These are phyloP conservation scores for Tachysurus vachellii DNA, from an alignment of 2,113 vertebrate species.

Conservation along the genomic window DNA sequence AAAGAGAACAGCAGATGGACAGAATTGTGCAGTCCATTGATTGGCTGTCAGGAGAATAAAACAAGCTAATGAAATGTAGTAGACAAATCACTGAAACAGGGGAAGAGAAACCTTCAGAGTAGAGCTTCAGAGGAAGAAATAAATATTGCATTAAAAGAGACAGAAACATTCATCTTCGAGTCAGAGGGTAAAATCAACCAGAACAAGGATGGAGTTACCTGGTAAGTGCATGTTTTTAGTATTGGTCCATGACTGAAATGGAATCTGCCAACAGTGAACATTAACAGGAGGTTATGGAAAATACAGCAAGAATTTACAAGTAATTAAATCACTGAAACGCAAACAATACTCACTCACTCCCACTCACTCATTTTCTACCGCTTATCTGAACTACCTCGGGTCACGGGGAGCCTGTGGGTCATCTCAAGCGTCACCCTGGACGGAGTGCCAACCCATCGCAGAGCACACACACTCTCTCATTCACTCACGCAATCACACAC, in stretches of 20 bases:
- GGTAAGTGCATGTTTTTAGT: conserved; percentile 76
- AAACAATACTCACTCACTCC: too few species aligned
- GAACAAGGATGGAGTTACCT: conserved; percentile 59
- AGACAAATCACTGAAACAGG: conserved; percentile 38
- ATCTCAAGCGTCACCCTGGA: too few species aligned
- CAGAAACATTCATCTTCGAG: conserved; percentile 83
- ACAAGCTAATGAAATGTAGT: conserved; percentile 63
- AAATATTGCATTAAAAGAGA: conserved; percentile 83
- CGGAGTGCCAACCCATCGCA: too few species aligned
- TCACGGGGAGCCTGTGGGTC: too few species aligned
- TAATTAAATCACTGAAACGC: background rate
- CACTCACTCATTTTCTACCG: too few species aligned
- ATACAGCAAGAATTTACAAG: background rate
- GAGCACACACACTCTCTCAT: too few species aligned
- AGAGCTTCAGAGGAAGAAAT: conserved; percentile 79
- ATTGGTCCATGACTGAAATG: conserved; percentile 63
- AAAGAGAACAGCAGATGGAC: conserved; percentile 69
- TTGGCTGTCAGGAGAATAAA: conserved; percentile 67
- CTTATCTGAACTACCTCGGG: too few species aligned
- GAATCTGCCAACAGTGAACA: conserved; percentile 55
- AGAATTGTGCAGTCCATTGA: conserved; percentile 60
- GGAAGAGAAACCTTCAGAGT: conserved; percentile 50
- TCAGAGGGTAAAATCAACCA: conserved; percentile 75
- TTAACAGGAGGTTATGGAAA: conserved; percentile 48
- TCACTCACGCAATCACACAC: too few species aligned